Base-by-base conservation (phyloP, 2,888 invertebrate species). In the Dendrolimus houi region DNA sequence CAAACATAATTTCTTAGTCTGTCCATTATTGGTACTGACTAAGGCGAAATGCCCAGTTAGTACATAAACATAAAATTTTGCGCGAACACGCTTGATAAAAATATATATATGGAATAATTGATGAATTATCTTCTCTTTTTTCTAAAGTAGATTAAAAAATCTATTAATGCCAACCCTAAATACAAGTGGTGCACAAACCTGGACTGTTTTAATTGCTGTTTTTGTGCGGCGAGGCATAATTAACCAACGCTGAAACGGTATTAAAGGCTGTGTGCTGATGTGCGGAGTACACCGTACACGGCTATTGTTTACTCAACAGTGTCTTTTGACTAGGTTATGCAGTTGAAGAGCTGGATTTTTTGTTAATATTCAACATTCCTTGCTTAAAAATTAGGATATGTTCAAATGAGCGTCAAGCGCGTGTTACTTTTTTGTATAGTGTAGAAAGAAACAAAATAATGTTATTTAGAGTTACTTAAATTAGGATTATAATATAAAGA, bases 201-300 rank as follows among this genome's bases (percentile, higher is more conserved):
- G 72, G 67, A 64, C 65, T 57, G 58, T 64, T 66, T 71, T 71
- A 71, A 71, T 70, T 71, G 71, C 65, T 66, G 58, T 71, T 71
- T 71, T 71, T 71, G 64, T 62, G 61, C 60, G 60, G 56, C 57
- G 47, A 47, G 3, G 60, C 54, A 60, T 60, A 66, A 66, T 66
- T 64, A 65, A 61, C 66, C 59, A 13, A 58, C 62, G 59, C 61
- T 53, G 58, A 58, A 56, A 58, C 58, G 56, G 54, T 54, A 52
- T 47, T 47, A 47, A 47, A 47, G 47, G 47, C 47, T 47, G 12
- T 12, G 47, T 10, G 47, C 9, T 47, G 9, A 47, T 47, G 47
- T 47, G 47, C 47, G 3, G 9, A 47, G 8, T 29, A 29, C 47
- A 10, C 47, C 9, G 47, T 3, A 47, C 29, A 6, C 29, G 29